Evolutionary conservation across 2,113 vertebrate genomes (phyloP), one percentile per base, ranked within the genome.

Genomic region (Xiphorhynchus elegans): DNA sequence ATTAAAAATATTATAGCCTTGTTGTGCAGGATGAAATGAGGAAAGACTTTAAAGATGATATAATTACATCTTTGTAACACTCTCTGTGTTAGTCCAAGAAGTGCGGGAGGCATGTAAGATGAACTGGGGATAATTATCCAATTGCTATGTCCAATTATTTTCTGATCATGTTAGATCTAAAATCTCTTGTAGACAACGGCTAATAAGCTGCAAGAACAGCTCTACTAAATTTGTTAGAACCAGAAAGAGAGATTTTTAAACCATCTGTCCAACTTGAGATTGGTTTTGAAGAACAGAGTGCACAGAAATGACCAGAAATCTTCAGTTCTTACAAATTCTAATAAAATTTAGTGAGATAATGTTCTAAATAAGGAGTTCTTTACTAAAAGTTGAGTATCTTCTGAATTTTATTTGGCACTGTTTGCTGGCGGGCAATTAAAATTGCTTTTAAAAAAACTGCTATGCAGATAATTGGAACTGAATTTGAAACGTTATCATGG

Each of bases 211-310:
- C n/a, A 88, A 80, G 55, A 76, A 35, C 33, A 85, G 46, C 52
- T 85, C 69, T 84, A 19, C 47, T 81, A 66, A 81, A 58, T 77
- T 13, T 55, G 44, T 73, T 78, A 87, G 52, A 80, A 55, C 56
- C 70, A 93, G 67, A 79, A 94, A 46, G 26, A 67, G 88, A 33
- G 29, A 70, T 87, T 96, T 94, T 84, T 78, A 62, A 87, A 42
- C 60, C 74, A 74, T 94, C 84, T 96, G 69, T 74, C 55, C 47
- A 46, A 10, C 11, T 83, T 2, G 0, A 5, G 11, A 2, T 19
- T 52, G 53, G 33, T 24, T 35, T 37, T 66, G 67, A 73, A 83
- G 58, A 80, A 62, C 50, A 37, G 0, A 44, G 73, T 35, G 18
- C 47, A 74, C 52, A 70, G 49, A 93, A 89, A 59, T 47, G 20